These are phyloP conservation scores for Catharus fuscescens DNA, from an alignment of 2,113 vertebrate species.

Conservation along the genomic window DNA sequence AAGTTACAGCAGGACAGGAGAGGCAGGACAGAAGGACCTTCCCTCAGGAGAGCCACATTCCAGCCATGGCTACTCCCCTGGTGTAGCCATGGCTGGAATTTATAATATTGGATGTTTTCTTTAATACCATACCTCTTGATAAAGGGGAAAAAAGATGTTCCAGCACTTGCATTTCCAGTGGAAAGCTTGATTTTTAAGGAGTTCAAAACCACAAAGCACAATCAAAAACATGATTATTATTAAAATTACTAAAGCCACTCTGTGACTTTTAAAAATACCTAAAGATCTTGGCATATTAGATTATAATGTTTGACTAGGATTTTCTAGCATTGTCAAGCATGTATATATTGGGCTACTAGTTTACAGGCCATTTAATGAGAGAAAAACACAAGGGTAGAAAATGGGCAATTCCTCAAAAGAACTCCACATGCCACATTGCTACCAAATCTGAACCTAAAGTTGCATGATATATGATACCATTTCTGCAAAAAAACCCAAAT, in stretches of 20 bases:
- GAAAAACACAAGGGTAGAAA: not conserved
- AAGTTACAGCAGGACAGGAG: not conserved
- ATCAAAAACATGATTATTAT: not conserved
- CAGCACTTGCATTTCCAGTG: not conserved
- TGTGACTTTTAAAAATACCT: not conserved
- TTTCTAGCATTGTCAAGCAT: not conserved
- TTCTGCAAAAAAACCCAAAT: not conserved
- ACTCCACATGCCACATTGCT: not conserved
- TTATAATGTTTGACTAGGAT: not conserved
- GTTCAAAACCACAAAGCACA: not conserved
- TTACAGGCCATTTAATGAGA: not conserved
- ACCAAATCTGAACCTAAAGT: not conserved
- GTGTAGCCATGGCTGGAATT: not conserved
- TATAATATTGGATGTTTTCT: not conserved
- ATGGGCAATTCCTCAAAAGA: not conserved
- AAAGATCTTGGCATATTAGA: not conserved
- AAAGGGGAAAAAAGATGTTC: not conserved
- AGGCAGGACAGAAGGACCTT: not conserved
- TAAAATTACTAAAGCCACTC: not conserved
- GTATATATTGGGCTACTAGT: not conserved
- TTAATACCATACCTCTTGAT: not conserved
- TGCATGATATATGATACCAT: fast-evolving
- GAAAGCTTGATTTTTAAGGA: not conserved
- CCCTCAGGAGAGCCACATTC: not conserved
- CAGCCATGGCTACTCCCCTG: not conserved